A percentile compares a stretch with the other conserved stretches of the same genome.
phyloP scores from a whole-genome alignment of 35 echinoderm and acorn worm genomes.

The Diadema setosum region DNA sequence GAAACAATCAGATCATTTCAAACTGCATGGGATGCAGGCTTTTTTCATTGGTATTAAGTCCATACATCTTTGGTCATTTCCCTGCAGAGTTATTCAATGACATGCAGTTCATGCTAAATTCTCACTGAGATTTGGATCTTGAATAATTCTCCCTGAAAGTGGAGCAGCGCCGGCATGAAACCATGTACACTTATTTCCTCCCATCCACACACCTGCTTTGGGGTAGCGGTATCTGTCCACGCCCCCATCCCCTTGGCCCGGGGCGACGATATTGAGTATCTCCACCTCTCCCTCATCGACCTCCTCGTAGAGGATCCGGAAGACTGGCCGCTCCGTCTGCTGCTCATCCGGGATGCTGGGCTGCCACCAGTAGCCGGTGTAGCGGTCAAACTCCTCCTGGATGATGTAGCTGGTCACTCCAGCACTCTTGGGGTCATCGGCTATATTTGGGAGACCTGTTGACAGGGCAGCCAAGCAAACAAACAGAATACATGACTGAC shows the following conservation, averaged over 20 bases:
- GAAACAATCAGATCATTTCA: too few species aligned
- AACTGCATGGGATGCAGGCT: too few species aligned
- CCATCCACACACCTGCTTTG: slow-evolving; percentile 66
- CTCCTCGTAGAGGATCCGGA: slow-evolving; percentile 91
- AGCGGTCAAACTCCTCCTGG: slow-evolving; percentile 98
- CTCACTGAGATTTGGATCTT: too few species aligned
- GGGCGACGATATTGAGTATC: slow-evolving; percentile 79
- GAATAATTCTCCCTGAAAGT: too few species aligned
- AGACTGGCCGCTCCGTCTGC: neutral
- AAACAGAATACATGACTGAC: too few species aligned
- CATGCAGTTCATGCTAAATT: too few species aligned
- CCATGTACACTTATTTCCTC: too few species aligned
- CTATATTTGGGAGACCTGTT: slow-evolving; percentile 61
- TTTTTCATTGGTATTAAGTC: too few species aligned
- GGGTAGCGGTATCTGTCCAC: slow-evolving; percentile 96
- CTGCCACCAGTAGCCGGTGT: slow-evolving; percentile 99
- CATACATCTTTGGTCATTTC: too few species aligned
- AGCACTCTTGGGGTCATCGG: slow-evolving; percentile 90
- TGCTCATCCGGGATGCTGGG: slow-evolving; percentile 19
- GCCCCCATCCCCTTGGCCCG: slow-evolving; percentile 51
- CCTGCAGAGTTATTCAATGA: too few species aligned
- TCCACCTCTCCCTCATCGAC: slow-evolving; percentile 94
- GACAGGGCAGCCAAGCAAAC: too few species aligned
- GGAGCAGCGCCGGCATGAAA: too few species aligned
- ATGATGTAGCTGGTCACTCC: slow-evolving; percentile 95